Percentiles rank a stretch among this genome's conserved stretches.
Conservation (phyloP, 2,113 vertebrate species). For the Oryzias celebensis region DNA sequence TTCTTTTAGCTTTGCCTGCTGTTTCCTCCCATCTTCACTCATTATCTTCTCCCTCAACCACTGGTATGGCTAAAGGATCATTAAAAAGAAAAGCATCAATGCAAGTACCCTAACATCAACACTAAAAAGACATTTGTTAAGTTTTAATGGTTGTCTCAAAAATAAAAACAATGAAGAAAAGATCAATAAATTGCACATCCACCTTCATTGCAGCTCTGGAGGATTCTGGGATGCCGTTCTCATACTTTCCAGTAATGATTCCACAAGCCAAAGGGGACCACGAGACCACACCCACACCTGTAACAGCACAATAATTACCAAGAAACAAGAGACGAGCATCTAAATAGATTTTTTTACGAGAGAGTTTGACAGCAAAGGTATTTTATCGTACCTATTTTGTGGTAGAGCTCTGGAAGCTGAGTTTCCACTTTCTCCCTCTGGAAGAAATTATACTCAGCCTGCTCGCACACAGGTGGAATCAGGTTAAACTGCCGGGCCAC, state of each 20-base stretch:
- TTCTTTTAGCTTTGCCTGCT: constrained; percentile 92
- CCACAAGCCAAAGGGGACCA: constrained; percentile 97
- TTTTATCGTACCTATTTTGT: constrained; percentile 88
- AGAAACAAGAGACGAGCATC: constrained; percentile 1
- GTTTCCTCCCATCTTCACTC: constrained; percentile 92
- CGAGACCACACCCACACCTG: constrained; percentile 95
- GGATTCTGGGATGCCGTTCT: constrained; percentile 90
- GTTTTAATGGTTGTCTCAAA: background rate
- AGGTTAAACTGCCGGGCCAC: constrained; percentile 97
- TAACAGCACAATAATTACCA: background rate
- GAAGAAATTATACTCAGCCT: constrained; percentile 96
- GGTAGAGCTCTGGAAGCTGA: constrained; percentile 94
- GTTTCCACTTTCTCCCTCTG: constrained; percentile 97
- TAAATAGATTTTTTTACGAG: background rate
- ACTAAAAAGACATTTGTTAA: background rate
- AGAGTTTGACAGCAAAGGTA: background rate
- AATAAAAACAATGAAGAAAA: background rate
- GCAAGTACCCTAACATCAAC: background rate
- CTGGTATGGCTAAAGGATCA: constrained; percentile 86
- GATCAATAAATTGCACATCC: constrained; percentile 11
- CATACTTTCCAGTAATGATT: constrained; percentile 97
- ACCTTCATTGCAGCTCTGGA: constrained; percentile 96
- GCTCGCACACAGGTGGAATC: constrained; percentile 95
- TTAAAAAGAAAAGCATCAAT: background rate
- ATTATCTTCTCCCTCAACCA: constrained; percentile 94